Percentiles rank a stretch among this genome's conserved stretches.
Evolutionary conservation across 35 echinoderm and acorn worm genomes (phyloP).

Genomic region (Lytechinus pictus): DNA sequence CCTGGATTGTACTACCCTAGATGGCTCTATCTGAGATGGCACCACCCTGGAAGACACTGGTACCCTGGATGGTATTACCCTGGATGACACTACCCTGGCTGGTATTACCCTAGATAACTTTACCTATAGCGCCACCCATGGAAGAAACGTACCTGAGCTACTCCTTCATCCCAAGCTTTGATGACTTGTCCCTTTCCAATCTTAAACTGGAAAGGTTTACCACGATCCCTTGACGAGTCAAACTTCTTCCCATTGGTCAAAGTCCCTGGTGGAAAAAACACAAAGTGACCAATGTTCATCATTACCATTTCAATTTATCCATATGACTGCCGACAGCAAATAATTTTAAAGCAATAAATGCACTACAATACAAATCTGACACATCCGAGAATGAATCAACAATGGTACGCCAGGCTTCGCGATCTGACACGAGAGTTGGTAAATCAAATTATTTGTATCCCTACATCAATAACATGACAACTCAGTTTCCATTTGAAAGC

Average conservation of each 20-base stretch:
- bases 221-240: conserved; percentile 86
- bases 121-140: background rate
- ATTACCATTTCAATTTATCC: too few relatives aligned
- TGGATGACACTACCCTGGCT: background rate
- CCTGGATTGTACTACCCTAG: background rate
- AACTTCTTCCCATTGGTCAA: conserved; percentile 96
- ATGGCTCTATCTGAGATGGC: background rate
- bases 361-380: too few relatives aligned
- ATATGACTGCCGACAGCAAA: too few relatives aligned
- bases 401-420: too few relatives aligned
- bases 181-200: conserved; percentile 90
- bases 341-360: too few relatives aligned
- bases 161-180: conserved; percentile 97
- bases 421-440: too few relatives aligned
- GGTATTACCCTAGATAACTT: background rate
- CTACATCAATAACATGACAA: too few relatives aligned
- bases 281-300: background rate
- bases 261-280: conserved; percentile 63
- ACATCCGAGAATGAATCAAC: too few relatives aligned
- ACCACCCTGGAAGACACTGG: background rate
- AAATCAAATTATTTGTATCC: too few relatives aligned
- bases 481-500: too few relatives aligned
- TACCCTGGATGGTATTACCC: background rate
- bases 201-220: conserved; percentile 84
- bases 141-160: conserved; percentile 61